These are phyloP conservation scores for Anguilla rostrata DNA, from an alignment of 2,113 vertebrate species.

Conservation along the genomic window DNA sequence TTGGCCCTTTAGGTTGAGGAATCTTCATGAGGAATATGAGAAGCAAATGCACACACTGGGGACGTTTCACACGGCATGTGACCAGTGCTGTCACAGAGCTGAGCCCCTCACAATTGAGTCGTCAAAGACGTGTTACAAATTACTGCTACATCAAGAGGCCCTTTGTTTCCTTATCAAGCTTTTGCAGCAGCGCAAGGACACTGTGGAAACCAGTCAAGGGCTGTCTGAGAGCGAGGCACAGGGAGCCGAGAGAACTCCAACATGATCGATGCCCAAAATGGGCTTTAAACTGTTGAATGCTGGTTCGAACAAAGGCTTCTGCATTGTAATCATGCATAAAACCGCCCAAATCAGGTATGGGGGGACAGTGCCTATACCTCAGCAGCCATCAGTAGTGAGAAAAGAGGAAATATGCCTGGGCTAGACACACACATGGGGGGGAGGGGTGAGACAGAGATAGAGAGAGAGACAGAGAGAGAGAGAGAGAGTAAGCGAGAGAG, in stretches of 20 bases:
- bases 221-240: not conserved
- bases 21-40: not conserved
- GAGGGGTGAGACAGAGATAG: too few relatives aligned
- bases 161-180: not conserved
- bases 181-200: not conserved
- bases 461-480: too few relatives aligned
- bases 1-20: too few relatives aligned
- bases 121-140: constrained; percentile 5
- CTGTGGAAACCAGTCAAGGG: not conserved
- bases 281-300: not conserved
- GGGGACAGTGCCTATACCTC: not conserved
- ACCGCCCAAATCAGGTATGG: not conserved
- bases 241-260: not conserved
- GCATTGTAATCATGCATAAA: not conserved
- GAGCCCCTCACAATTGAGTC: not conserved
- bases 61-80: not conserved
- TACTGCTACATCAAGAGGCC: not conserved
- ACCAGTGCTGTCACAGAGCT: not conserved
- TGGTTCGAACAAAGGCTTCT: not conserved
- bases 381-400: not conserved
- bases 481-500: not conserved
- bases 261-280: not conserved
- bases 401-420: not conserved
- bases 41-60: not conserved
- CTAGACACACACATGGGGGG: too few relatives aligned